Evolutionary conservation across 2,888 invertebrate genomes (phyloP).

Genomic region (Marasmarcha lunaedactyla): DNA sequence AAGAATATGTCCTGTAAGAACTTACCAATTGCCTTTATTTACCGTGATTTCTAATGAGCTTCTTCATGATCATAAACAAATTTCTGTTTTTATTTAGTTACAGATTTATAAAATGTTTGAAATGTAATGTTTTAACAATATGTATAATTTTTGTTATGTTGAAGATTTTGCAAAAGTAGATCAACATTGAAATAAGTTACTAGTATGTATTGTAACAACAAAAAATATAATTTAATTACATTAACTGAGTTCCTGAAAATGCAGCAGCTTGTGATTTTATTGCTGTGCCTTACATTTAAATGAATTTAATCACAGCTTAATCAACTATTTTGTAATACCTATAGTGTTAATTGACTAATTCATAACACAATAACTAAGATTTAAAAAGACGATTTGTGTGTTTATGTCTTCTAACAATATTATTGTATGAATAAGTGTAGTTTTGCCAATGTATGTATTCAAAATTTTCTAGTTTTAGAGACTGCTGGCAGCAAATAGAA

Average conservation of each 20-base stretch:
- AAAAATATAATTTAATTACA: background rate
- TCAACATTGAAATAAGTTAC: no score
- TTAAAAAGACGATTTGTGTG: conserved; percentile 1
- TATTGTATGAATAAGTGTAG: background rate
- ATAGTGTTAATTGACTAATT: background rate
- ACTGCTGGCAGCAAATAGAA: background rate
- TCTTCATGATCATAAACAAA: no score
- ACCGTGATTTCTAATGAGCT: no score
- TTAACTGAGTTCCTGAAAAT: background rate
- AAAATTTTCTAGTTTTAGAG: background rate
- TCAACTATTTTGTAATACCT: background rate
- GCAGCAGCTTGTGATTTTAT: background rate
- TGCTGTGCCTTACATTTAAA: background rate
- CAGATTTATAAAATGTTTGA: no score
- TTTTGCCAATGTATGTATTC: background rate
- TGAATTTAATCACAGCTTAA: background rate
- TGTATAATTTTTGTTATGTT: no score
- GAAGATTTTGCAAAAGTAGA: no score
- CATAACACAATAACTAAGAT: background rate
- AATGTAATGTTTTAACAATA: no score
- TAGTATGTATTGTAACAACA: no score
- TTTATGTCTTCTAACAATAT: background rate
- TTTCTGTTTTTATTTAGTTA: no score
- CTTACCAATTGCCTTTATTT: background rate
- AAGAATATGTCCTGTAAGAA: conserved; percentile 2